phyloP scores from a whole-genome alignment of 1,140 invertebrate species.

The Drosophila guanche region DNA sequence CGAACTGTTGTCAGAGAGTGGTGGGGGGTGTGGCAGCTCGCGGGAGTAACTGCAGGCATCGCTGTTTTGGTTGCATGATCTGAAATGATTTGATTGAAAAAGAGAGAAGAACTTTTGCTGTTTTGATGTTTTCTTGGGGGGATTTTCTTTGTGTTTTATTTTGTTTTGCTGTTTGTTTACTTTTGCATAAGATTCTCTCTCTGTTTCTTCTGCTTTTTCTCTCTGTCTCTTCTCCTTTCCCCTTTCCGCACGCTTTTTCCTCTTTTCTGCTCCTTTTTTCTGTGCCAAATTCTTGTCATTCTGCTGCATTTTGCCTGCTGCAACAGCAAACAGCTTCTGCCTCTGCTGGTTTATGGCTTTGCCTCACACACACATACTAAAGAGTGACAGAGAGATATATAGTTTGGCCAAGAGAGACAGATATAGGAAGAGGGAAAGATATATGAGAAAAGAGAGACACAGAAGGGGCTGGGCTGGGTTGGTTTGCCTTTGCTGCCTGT shows the following conservation, averaged over 20 bases:
- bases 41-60: not conserved
- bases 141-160: constrained; percentile 8
- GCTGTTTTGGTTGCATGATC: no score
- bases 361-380: constrained; percentile 19
- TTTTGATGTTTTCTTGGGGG: constrained; percentile 10
- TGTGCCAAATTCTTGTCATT: constrained; percentile 61
- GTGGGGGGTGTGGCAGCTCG: not conserved
- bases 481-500: no score
- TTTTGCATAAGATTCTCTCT: not conserved
- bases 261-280: constrained; percentile 13
- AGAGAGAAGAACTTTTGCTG: not conserved
- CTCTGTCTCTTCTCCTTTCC: not conserved
- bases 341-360: not conserved
- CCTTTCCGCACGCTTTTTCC: constrained; percentile 5
- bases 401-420: no score
- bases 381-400: no score
- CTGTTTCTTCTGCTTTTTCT: not conserved
- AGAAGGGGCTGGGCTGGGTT: constrained; percentile 3
- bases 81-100: no score
- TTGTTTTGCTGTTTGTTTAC: constrained; percentile 10
- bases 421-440: not conserved
- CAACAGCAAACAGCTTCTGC: constrained; percentile 23
- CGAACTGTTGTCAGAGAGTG: constrained; percentile 45
- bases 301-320: constrained; percentile 59
- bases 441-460: not conserved